Conservation (phyloP, 2,888 invertebrate species). For the Cataglyphis cursor region DNA sequence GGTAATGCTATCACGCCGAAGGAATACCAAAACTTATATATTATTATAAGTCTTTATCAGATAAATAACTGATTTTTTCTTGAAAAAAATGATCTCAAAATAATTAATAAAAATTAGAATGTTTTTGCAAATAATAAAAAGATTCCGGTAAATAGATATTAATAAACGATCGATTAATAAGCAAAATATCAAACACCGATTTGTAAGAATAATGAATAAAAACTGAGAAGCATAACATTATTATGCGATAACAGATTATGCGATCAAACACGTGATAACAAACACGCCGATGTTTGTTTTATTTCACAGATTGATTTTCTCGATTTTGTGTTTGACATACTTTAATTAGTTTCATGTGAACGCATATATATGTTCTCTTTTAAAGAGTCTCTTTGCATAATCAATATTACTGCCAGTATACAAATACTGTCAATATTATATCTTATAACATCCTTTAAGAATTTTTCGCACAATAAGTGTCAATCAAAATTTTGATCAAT, state of each 20-base stretch:
- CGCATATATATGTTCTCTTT: background rate
- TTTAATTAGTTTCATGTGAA: conserved; percentile 21
- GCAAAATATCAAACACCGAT: background rate
- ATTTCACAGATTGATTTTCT: background rate
- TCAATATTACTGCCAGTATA: conserved; percentile 8
- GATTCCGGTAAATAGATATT: background rate
- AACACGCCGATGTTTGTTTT: background rate
- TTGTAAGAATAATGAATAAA: background rate
- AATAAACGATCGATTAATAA: background rate
- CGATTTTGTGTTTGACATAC: background rate
- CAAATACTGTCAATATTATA: conserved; percentile 18
- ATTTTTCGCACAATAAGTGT: background rate
- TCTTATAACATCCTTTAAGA: background rate
- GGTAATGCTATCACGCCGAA: background rate
- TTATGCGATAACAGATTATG: background rate
- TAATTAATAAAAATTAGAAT: background rate
- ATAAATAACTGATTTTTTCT: background rate
- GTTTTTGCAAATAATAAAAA: background rate
- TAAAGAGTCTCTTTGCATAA: conserved; percentile 1
- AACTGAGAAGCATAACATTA: background rate
- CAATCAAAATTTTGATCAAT: background rate
- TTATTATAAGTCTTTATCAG: background rate
- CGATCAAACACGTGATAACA: background rate
- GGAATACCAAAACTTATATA: background rate
- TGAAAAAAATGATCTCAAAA: background rate